Evolutionary conservation across 1,140 invertebrate species (phyloP), one percentile per base, ranked within the genome.

Genomic region (Sycobia sp.): DNA sequence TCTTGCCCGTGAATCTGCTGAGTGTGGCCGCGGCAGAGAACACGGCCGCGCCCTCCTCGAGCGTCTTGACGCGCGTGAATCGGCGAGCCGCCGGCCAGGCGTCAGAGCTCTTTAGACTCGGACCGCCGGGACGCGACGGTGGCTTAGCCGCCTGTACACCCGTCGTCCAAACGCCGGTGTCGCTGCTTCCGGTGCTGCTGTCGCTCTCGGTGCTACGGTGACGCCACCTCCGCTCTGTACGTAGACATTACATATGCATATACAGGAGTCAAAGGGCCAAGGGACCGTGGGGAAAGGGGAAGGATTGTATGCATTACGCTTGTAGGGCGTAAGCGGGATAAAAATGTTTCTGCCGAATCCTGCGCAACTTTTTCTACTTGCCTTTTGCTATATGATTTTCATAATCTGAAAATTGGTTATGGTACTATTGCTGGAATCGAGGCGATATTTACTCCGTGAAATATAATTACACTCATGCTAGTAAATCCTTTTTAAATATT

Each of bases 141-240:
- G 66, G 41, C 49, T 71, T 75, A 11, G 65, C 68, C 2, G 58
- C 65, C n/a, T 63, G 53, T 1, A 79, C 67, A 0, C 76, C 76
- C 0, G 78, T 80, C 20, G 77, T 78, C 78, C 79, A 80, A 11
- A 80, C 69, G 49, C 75, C 71, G 1, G 73, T 65, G 9, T 79
- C 78, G 67, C 76, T 80, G 51, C 76, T 79, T 23, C 75, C 78
- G 2, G 77, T 80, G 41, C 77, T 80, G 65, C 76, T 80, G 41
- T 80, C 77, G 53, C 77, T 81, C 59, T 73, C 78, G 47, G 73
- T 79, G 43, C 75, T 79, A 32, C 71, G 74, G 29, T 79, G 71
- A 34, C 76, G 68, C 77, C 76, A 79, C 49, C 76, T 74, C 16
- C 71, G 71, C 55, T 76, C 79, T 81, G 16, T 14, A 25, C 16